Evolutionary conservation across 1,140 invertebrate species (phyloP), one percentile per base, ranked within the genome.

Genomic region (Protaetia brevitarsis): DNA sequence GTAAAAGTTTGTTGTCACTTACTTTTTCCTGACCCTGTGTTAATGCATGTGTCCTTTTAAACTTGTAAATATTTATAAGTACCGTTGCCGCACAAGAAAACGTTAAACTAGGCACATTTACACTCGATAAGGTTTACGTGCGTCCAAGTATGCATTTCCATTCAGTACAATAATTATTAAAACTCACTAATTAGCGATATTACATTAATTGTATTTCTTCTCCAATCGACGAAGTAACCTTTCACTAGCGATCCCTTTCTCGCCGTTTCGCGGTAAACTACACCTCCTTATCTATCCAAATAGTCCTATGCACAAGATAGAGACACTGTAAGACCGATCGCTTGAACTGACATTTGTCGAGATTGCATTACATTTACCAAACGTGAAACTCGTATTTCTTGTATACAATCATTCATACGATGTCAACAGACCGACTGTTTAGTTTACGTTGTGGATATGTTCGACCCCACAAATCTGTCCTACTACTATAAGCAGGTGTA

Each of bases 351-450:
- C 41, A 51, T 51, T 51, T 51, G 16, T 51, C 41, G 41, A 23
- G 41, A 51, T 51, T 51, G 41, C 41, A 51, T 51, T 51, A 51
- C 41, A 51, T 51, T 51, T 51, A 51, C 41, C 41, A 51, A n/a
- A 51, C 26, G 41, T 51, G 41, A 51, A 51, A 51, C 41, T 51
- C 41, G 41, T 51, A 51, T 51, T 51, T 51, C 41, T 51, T 51
- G 41, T 51, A 51, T 51, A 51, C 26, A 51, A 51, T 51, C 41
- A 51, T 51, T 51, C 41, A 51, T 51, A 51, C 57, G 57, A 59
- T 59, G 57, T 59, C 57, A 59, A 59, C 57, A 59, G 57, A 59
- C 57, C 30, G 57, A 59, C 57, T 59, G 57, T 29, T 29, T 51
- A 31, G 57, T 59, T 29, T 59, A 59, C 29, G 57, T 59, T 59